phyloP scores from a whole-genome alignment of 2,113 vertebrate species.

The Bucco capensis region DNA sequence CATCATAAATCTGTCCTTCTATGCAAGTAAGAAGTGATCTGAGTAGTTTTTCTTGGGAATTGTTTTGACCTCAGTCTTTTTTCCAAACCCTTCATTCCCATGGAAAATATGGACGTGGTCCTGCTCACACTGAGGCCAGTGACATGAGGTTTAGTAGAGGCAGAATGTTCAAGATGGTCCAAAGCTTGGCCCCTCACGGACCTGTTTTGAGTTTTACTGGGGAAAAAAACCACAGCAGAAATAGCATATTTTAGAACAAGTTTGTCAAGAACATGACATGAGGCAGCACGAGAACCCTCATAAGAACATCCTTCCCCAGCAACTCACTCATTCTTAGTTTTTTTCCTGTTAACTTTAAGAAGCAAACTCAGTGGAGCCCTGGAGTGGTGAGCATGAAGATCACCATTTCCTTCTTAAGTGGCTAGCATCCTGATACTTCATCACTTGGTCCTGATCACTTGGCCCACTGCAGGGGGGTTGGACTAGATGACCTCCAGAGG shows the following conservation, averaged over 20 bases:
- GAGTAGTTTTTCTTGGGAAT: neutral
- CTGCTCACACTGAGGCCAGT: neutral
- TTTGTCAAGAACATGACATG: neutral
- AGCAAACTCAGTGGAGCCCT: neutral
- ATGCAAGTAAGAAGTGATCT: neutral
- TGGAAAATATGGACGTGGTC: neutral
- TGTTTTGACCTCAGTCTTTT: neutral
- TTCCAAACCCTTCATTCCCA: neutral
- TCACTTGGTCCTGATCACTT: neutral
- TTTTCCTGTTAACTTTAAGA: neutral
- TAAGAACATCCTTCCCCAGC: neutral
- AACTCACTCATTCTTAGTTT: neutral
- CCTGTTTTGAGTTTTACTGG: neutral
- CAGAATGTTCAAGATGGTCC: neutral
- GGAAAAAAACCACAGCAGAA: neutral
- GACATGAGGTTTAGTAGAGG: neutral
- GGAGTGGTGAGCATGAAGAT: rapidly evolving
- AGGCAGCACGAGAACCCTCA: neutral
- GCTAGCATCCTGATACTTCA: neutral
- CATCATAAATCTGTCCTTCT: neutral
- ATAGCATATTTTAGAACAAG: neutral
- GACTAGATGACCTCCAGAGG: too few relatives aligned
- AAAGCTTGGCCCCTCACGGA: neutral
- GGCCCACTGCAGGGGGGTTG: too few relatives aligned
- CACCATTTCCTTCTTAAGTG: neutral